Conservation (phyloP, 1,140 invertebrate species). For the Ceratina australensis region DNA sequence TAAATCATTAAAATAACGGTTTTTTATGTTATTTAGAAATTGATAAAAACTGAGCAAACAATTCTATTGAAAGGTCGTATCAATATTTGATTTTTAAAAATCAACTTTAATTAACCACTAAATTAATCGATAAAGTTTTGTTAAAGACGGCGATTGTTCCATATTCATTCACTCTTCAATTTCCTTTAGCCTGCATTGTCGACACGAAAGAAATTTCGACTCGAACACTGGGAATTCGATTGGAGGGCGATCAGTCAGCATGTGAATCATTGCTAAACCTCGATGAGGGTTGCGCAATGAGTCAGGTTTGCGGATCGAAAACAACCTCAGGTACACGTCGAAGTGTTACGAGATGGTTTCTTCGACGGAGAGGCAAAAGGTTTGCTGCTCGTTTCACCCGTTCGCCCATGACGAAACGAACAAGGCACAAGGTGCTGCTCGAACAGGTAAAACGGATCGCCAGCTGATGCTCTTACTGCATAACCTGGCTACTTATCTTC, state of each 20-base stretch:
- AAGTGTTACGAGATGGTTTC: neutral
- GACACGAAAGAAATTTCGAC: too few relatives aligned
- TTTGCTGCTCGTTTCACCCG: constrained; percentile 29
- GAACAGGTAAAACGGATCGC: constrained; percentile 49
- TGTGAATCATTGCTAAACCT: constrained; percentile 12
- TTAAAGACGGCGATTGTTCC: too few relatives aligned
- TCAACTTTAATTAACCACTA: too few relatives aligned
- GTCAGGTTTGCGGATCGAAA: neutral
- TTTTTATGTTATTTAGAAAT: too few relatives aligned
- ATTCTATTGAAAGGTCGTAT: too few relatives aligned
- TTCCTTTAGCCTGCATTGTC: neutral
- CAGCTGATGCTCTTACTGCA: constrained; percentile 31
- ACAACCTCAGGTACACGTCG: neutral
- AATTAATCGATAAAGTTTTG: too few relatives aligned
- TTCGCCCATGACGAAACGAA: constrained; percentile 59
- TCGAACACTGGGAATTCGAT: neutral
- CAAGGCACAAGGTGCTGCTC: constrained; percentile 53
- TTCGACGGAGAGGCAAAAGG: constrained; percentile 30
- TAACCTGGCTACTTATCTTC: constrained; percentile 16
- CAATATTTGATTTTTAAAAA: too few relatives aligned
- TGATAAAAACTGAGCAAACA: too few relatives aligned
- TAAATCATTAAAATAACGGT: too few relatives aligned
- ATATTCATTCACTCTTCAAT: constrained; percentile 6
- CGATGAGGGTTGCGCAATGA: neutral
- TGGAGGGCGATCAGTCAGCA: neutral